Conservation (phyloP, 2,797 vertebrate genomes). For the Menidia menidia region DNA sequence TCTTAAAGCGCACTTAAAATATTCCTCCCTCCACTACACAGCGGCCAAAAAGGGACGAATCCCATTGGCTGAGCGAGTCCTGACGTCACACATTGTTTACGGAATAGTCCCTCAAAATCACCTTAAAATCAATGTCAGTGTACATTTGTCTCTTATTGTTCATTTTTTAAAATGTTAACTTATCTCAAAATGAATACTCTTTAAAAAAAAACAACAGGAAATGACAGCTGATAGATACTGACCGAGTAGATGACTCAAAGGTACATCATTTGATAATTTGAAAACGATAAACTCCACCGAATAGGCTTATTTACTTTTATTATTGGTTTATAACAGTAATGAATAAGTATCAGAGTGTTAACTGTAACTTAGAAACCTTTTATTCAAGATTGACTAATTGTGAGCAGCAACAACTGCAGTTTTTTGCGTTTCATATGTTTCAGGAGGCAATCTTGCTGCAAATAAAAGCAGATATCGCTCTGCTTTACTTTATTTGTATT, state of each 20-base stretch:
- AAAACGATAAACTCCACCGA: background rate
- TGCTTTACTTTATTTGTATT: too few relatives aligned
- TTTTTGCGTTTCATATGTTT: too few relatives aligned
- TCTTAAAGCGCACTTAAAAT: constrained; percentile 54
- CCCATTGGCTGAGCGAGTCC: constrained; percentile 39
- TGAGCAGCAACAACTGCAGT: too few relatives aligned
- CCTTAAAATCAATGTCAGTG: background rate
- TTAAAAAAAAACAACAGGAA: too few relatives aligned
- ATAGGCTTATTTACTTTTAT: background rate
- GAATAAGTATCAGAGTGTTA: background rate
- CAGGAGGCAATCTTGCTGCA: too few relatives aligned
- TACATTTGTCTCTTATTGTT: background rate
- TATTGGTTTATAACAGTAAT: background rate
- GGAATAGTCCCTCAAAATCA: background rate
- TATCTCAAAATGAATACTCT: background rate
- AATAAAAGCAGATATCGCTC: too few relatives aligned
- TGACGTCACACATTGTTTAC: constrained; percentile 57
- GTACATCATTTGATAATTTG: background rate
- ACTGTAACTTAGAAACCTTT: too few relatives aligned
- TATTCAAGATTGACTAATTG: too few relatives aligned
- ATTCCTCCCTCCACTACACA: constrained; percentile 50
- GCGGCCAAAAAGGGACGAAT: background rate
- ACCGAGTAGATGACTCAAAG: too few relatives aligned
- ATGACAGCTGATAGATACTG: too few relatives aligned
- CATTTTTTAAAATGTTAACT: background rate